These are phyloP conservation scores for Scyliorhinus canicula DNA, from an alignment of 2,797 vertebrate species.

Conservation along the genomic window DNA sequence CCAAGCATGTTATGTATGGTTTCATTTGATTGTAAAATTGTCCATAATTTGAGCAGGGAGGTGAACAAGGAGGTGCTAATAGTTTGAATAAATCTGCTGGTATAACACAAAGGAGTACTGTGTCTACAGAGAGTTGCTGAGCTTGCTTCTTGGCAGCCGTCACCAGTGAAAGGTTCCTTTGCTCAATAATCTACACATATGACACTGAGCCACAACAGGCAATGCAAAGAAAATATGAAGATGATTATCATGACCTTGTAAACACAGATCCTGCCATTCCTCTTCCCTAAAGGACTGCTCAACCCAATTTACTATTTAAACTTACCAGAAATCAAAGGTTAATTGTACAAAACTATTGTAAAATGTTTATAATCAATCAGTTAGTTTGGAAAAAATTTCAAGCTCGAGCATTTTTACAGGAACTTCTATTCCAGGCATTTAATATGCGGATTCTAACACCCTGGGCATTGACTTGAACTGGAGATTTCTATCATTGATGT, in stretches of 20 bases:
- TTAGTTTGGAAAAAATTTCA: neutral
- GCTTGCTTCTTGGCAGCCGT: neutral
- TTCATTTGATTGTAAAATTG: neutral
- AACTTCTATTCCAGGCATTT: neutral
- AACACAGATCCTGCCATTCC: neutral
- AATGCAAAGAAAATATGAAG: slow-evolving; percentile 21
- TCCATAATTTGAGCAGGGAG: neutral
- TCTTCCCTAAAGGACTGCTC: neutral
- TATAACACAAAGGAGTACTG: neutral
- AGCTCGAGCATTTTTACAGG: neutral
- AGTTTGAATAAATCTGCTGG: neutral
- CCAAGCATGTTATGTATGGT: neutral
- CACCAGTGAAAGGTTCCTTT: neutral
- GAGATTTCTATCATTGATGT: neutral
- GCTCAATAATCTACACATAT: neutral
- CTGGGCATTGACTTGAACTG: neutral
- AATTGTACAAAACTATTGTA: neutral
- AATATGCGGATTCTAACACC: neutral
- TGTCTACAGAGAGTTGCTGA: slow-evolving; percentile 25
- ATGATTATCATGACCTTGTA: neutral
- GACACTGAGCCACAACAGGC: neutral
- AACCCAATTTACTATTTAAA: neutral
- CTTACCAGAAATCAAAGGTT: neutral
- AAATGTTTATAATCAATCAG: neutral
- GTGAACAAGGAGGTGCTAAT: neutral